Evolutionary conservation across 2,888 invertebrate species (phyloP), one percentile per base, ranked within the genome.

Genomic region (Rhimphoctona megacephalus): DNA sequence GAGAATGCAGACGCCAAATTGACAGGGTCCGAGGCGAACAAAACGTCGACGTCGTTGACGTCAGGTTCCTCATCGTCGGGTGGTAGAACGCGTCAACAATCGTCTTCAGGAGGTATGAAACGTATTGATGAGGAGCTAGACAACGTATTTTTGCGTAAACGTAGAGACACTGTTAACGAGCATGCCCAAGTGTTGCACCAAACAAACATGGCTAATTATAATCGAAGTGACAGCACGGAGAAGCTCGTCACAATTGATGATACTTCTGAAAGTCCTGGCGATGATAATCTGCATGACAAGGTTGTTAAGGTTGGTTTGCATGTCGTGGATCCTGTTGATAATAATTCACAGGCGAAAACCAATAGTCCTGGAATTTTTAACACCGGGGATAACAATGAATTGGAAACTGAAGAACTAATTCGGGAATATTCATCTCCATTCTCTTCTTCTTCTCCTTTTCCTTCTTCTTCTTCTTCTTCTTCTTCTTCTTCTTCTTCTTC

Each of bases 1-100:
- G 97, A 97, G 94, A 97, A 96, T 92, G 92, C 94, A 89, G 96
- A 97, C 85, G 96, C 97, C 83, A 97, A 97, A 95, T 95, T 96
- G 88, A 96, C 96, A 91, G 96, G 96, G 89, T 95, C 96, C 89
- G 97, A 97, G 92, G 96, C 95, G 92, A 97, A 97, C 95, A 96
- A 97, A 92, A 97, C 97, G 90, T 95, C 97, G 90, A 95, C 96
- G 90, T 92, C 95, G 22, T 96, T 97, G 90, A 95, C 97, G 90
- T 95, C 96, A 8, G 57, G 54, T 90, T 96, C 95, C 92, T 96
- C 97, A 90, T 95, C 97, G 90, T 95, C 96, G 90, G 96, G 95
- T 88, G 94, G 95, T 91, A 94, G 95, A 94, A 90, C 93, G 85
- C 91, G 93, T 30, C 93, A 92, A 82, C 93, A 92, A 82, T 88